phyloP scores from a whole-genome alignment of 1,140 invertebrate species.

The Phortica variegata region DNA sequence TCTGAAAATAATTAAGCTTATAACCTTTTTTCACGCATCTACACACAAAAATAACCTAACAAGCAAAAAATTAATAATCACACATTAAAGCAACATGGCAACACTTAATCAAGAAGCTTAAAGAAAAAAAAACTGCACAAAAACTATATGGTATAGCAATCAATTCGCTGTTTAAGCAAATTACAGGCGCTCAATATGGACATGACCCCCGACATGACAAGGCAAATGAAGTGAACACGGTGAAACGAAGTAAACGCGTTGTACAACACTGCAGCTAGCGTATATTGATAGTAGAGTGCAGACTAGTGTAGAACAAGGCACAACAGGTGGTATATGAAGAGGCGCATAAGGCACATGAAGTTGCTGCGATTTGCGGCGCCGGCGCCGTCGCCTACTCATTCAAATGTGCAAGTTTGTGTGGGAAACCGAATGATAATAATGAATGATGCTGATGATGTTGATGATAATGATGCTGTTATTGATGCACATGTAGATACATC shows the following conservation, averaged over 20 bases:
- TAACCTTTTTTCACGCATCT: too few relatives aligned
- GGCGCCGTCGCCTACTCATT: slow-evolving; percentile 14
- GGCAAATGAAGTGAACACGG: background rate
- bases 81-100: slow-evolving; percentile 18
- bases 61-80: slow-evolving; percentile 27
- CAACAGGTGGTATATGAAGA: slow-evolving; percentile 34
- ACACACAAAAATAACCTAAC: too few relatives aligned
- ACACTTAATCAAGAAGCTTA: too few relatives aligned
- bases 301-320: slow-evolving; percentile 2
- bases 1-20: too few relatives aligned
- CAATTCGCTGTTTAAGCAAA: slow-evolving; percentile 20
- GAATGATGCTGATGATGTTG: too few relatives aligned
- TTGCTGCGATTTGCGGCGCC: slow-evolving; percentile 4
- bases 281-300: slow-evolving; percentile 4
- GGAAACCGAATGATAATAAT: slow-evolving; percentile 1
- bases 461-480: too few relatives aligned
- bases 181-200: slow-evolving; percentile 25
- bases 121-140: too few relatives aligned
- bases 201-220: slow-evolving; percentile 20
- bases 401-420: slow-evolving; percentile 1
- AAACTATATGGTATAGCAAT: slow-evolving; percentile 8
- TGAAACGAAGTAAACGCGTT: too few relatives aligned
- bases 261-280: background rate
- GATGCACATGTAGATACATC: slow-evolving; percentile 36
- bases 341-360: too few relatives aligned